These are phyloP conservation scores for Euura saliciscinereae DNA, from an alignment of 1,140 invertebrate species.

Conservation along the genomic window DNA sequence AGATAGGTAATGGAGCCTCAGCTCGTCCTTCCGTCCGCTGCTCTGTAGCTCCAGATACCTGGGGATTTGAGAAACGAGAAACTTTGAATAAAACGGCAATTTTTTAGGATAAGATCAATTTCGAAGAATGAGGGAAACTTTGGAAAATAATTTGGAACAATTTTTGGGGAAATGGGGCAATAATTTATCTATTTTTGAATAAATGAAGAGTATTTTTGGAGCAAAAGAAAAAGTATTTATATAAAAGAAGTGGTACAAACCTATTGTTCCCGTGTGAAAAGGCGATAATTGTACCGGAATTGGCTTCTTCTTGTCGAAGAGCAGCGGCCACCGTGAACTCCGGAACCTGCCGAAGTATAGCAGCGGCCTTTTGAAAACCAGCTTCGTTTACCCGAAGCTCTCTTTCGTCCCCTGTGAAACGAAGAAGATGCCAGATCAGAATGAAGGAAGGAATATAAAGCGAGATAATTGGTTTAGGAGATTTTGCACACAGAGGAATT, in stretches of 20 bases:
- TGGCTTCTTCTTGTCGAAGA: conserved; percentile 78
- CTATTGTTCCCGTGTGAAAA: conserved; percentile 80
- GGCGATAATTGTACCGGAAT: conserved; percentile 82
- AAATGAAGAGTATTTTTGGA: too few species aligned
- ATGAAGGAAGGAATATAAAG: background rate
- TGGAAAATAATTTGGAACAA: background rate
- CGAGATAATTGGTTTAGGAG: too few species aligned
- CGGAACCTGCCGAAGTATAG: conserved; percentile 70
- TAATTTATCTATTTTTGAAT: too few species aligned
- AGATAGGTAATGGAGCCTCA: conserved; percentile 77
- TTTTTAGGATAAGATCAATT: too few species aligned
- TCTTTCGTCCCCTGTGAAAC: conserved; percentile 71
- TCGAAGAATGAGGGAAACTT: background rate
- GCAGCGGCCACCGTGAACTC: conserved; percentile 83
- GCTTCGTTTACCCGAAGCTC: conserved; percentile 73
- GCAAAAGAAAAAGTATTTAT: background rate
- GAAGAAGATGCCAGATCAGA: conserved; percentile 12
- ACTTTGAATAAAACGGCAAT: too few species aligned
- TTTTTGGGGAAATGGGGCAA: too few species aligned
- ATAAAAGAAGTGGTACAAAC: conserved; percentile 42
- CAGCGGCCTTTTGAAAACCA: conserved; percentile 69
- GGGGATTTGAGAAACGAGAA: conserved; percentile 22
- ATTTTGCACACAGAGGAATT: too few species aligned
- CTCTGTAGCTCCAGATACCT: conserved; percentile 91
- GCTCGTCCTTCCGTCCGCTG: conserved; percentile 84